A percentile compares a stretch with the other conserved stretches of the same genome.
Conservation (phyloP, 2,888 invertebrate species). For the Biston betularia region DNA sequence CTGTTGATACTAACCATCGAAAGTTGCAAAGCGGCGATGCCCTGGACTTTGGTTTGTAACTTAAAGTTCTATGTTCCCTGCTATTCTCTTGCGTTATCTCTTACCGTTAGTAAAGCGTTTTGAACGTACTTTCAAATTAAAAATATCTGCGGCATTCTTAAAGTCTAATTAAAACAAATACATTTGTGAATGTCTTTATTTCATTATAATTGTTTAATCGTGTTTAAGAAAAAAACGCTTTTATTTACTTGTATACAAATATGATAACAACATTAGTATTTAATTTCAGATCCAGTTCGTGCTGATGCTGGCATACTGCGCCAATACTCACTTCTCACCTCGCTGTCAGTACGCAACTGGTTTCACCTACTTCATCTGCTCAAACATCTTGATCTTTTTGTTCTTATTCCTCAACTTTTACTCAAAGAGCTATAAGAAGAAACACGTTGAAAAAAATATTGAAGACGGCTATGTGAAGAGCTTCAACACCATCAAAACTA, state of each 20-base stretch:
- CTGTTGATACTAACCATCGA: no score
- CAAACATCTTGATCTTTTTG: constrained; percentile 87
- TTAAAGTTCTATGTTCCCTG: no score
- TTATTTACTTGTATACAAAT: not conserved
- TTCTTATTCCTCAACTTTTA: constrained; percentile 90
- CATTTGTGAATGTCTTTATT: no score
- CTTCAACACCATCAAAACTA: constrained; percentile 55
- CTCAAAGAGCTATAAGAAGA: constrained; percentile 84
- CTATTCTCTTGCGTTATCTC: no score
- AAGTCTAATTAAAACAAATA: no score
- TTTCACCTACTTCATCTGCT: constrained; percentile 82
- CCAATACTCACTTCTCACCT: constrained; percentile 82
- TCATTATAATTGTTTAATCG: no score
- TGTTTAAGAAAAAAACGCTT: no score
- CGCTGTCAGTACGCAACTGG: constrained; percentile 87
- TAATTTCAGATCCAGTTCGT: constrained; percentile 87
- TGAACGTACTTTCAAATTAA: no score
- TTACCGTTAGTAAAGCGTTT: no score
- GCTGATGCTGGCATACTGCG: constrained; percentile 88
- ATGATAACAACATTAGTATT: constrained; percentile 43
- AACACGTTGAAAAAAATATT: constrained; percentile 59
- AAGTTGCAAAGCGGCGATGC: no score
- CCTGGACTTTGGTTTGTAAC: no score
- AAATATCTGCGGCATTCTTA: no score
- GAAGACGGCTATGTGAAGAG: constrained; percentile 56